phyloP scores from a whole-genome alignment of 92 coral and sea anemone genomes.

The Phenganax stokvisi region DNA sequence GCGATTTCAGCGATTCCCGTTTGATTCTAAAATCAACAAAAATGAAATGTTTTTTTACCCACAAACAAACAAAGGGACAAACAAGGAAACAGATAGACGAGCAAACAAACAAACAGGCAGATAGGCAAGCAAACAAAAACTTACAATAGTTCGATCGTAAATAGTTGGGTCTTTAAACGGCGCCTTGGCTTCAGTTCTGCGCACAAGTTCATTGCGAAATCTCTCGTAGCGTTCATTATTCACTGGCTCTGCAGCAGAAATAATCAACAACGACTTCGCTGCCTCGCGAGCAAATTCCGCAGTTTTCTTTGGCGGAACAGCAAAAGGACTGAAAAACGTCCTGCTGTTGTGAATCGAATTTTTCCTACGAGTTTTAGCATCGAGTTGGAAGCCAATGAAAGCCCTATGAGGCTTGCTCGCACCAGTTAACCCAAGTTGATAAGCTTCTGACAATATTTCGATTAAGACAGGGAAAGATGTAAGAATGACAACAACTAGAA shows the following conservation, averaged over 20 bases:
- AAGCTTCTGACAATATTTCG: conserved; percentile 21
- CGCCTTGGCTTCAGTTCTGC: not conserved
- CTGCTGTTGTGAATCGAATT: not conserved
- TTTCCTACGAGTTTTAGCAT: not conserved
- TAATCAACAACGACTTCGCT: conserved; percentile 13
- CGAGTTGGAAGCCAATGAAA: conserved; percentile 34
- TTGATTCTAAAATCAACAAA: not conserved
- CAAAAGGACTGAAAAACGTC: not conserved
- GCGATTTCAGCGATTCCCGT: conserved; percentile 19
- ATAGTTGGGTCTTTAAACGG: conserved; percentile 1
- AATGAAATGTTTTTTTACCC: not conserved
- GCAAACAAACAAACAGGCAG: not conserved
- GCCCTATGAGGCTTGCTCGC: conserved; percentile 16
- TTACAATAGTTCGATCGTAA: not conserved
- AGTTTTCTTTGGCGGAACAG: not conserved
- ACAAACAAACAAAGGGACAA: not conserved
- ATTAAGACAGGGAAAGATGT: conserved; percentile 4
- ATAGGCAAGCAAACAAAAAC: not conserved
- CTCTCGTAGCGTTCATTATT: conserved; percentile 3
- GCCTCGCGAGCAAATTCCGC: not conserved
- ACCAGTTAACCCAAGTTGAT: not conserved
- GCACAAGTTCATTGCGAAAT: not conserved
- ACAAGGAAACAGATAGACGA: not conserved
- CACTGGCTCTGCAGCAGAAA: not conserved
- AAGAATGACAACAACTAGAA: conserved; percentile 18